These are phyloP conservation scores for Melanotaenia trifasciata DNA, from an alignment of 2,797 vertebrate species.

Conservation along the genomic window DNA sequence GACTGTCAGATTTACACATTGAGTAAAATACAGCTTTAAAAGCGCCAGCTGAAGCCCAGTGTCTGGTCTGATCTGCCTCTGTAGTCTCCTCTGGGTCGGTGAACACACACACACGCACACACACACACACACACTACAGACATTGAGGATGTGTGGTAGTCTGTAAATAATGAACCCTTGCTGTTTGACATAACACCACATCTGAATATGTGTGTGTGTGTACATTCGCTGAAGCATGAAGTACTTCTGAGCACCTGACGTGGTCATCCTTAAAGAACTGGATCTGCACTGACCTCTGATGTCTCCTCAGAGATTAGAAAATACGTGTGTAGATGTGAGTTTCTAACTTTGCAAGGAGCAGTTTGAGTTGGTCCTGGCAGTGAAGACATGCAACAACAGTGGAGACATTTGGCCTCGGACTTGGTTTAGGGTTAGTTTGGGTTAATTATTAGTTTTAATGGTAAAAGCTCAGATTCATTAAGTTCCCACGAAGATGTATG, in stretches of 20 bases:
- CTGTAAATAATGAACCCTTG: constrained; percentile 61
- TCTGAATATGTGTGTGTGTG: constrained; percentile 18
- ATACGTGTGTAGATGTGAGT: background rate
- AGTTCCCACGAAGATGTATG: background rate
- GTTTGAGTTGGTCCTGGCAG: background rate
- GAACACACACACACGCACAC: constrained; percentile 7
- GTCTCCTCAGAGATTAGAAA: background rate
- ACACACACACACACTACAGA: constrained; percentile 12
- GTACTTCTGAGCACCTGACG: constrained; percentile 49
- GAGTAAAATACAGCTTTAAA: constrained; percentile 32
- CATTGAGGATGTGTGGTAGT: constrained; percentile 54
- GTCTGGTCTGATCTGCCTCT: constrained; percentile 18
- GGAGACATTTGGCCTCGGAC: background rate
- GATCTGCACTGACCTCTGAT: constrained; percentile 26
- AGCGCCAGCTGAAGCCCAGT: constrained; percentile 9
- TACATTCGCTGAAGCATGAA: constrained; percentile 33
- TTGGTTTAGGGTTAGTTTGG: background rate
- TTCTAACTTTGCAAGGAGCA: background rate
- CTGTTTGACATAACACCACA: constrained; percentile 34
- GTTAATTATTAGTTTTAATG: background rate
- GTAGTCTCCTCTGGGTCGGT: constrained; percentile 9
- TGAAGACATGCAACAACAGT: too few species aligned
- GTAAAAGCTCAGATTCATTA: background rate
- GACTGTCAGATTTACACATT: constrained; percentile 60
- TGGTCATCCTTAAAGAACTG: constrained; percentile 1